phyloP scores from a whole-genome alignment of 2,113 vertebrate species.

The Leucoraja erinaceus region DNA sequence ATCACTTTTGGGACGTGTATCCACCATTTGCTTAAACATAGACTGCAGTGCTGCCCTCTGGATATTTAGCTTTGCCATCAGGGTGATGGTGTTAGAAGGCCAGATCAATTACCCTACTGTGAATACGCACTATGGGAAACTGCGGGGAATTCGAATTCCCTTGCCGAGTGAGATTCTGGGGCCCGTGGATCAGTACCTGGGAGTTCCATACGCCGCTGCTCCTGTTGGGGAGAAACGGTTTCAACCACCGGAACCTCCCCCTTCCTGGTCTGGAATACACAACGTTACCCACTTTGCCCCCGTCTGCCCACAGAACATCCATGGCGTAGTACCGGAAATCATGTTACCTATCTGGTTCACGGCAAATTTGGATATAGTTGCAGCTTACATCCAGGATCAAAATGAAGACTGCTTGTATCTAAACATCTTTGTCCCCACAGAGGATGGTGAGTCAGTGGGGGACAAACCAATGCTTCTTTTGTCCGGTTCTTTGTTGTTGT shows the following conservation, averaged over 20 bases:
- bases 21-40: background rate
- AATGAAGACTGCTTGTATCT: constrained; percentile 97
- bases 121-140: constrained; percentile 95
- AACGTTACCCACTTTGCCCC: constrained; percentile 96
- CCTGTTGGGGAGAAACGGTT: constrained; percentile 89
- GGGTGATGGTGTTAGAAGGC: constrained; percentile 56
- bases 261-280: constrained; percentile 94
- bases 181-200: constrained; percentile 89
- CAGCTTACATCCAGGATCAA: constrained; percentile 95
- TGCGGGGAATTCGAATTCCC: constrained; percentile 82
- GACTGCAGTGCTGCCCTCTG: constrained; percentile 60
- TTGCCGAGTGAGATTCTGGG: constrained; percentile 93
- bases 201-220: constrained; percentile 82
- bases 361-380: constrained; percentile 97
- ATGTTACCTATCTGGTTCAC: constrained; percentile 99
- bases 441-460: constrained; percentile 93
- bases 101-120: constrained; percentile 90
- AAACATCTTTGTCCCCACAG: constrained; percentile 98
- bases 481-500: constrained; percentile 40
- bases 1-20: background rate
- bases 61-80: constrained; percentile 74
- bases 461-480: constrained; percentile 41
- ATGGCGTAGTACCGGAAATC: constrained; percentile 93
- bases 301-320: constrained; percentile 97
- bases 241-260: constrained; percentile 87